Conservation (phyloP, 1,140 invertebrate species). For the Anoplolepis gracilipes region DNA sequence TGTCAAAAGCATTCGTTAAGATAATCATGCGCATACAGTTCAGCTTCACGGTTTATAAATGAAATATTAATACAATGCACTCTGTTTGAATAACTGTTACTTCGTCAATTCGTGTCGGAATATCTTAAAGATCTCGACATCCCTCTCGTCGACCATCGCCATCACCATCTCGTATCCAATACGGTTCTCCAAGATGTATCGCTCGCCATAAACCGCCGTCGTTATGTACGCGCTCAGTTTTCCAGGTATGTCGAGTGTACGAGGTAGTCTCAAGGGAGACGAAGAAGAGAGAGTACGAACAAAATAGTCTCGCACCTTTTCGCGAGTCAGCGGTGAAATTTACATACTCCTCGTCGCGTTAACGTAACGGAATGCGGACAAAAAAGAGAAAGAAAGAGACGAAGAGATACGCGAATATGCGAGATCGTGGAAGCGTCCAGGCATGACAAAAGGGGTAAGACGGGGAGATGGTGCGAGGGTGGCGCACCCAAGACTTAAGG, state of each 20-base stretch:
- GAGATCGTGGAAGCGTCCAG: neutral
- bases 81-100: neutral
- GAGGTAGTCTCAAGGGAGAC: slow-evolving; percentile 46
- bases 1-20: neutral
- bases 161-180: slow-evolving; percentile 12
- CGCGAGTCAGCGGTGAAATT: slow-evolving; percentile 60
- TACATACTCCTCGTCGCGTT: slow-evolving; percentile 55
- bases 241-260: neutral
- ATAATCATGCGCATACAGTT: neutral
- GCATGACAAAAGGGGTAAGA: slow-evolving; percentile 14
- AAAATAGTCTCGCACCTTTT: slow-evolving; percentile 52
- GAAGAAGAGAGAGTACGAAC: slow-evolving; percentile 6
- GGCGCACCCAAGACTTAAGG: slow-evolving; percentile 63
- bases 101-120: neutral
- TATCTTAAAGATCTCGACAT: slow-evolving; percentile 25
- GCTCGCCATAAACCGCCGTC: slow-evolving; percentile 53
- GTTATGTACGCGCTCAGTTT: slow-evolving; percentile 47
- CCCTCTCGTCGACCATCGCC: neutral
- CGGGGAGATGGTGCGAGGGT: neutral
- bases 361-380: slow-evolving; percentile 21
- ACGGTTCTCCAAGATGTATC: slow-evolving; percentile 40
- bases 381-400: neutral
- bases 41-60: neutral
- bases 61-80: slow-evolving; percentile 1
- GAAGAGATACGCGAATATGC: neutral